Conservation (phyloP, 2,797 vertebrate species). For the Macrochelys suwanniensis region DNA sequence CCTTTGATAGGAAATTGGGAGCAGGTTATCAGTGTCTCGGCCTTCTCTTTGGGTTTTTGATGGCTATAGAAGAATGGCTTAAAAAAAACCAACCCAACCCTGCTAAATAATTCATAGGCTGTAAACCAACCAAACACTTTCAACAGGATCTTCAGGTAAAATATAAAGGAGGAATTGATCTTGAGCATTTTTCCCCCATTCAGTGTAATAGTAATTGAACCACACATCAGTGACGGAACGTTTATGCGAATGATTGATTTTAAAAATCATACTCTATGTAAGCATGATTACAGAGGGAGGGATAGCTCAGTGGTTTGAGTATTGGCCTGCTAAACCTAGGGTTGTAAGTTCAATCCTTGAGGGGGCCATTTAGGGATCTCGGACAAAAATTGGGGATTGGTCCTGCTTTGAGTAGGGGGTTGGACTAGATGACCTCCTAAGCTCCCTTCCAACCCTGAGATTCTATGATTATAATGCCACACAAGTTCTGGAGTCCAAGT, state of each 20-base stretch:
- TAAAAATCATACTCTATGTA: slow-evolving; percentile 48
- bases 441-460: no score
- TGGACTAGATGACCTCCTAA: no score
- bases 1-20: not conserved
- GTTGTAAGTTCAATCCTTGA: no score
- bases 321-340: no score
- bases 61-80: not conserved
- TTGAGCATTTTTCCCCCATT: slow-evolving; percentile 59
- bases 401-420: no score
- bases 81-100: no score
- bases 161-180: slow-evolving; percentile 54
- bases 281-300: no score
- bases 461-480: not conserved
- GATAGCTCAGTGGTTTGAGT: no score
- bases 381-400: no score
- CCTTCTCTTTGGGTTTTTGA: slow-evolving; percentile 16
- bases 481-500: slow-evolving; percentile 19
- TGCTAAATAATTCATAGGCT: slow-evolving; percentile 25
- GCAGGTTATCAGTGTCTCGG: not conserved
- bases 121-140: slow-evolving; percentile 32
- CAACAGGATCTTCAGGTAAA: slow-evolving; percentile 50
- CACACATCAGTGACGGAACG: slow-evolving; percentile 66
- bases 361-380: no score
- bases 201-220: slow-evolving; percentile 69
- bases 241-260: slow-evolving; percentile 71